Conservation (phyloP, 2,797 vertebrate species). For the Heliangelus exortis region DNA sequence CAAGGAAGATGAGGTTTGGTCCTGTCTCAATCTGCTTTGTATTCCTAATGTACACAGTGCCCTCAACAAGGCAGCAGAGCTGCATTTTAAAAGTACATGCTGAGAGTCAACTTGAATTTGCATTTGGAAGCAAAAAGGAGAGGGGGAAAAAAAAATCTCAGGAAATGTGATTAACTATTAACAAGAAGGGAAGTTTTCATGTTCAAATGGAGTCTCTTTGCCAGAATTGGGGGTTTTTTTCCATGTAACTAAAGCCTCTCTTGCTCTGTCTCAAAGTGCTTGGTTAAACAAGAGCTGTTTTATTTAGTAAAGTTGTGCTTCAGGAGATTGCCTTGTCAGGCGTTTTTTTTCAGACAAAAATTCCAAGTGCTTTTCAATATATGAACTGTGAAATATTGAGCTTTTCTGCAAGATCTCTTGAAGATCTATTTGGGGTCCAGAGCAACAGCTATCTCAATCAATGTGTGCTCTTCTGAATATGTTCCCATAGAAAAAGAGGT, state of each 20-base stretch:
- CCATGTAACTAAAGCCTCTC: neutral
- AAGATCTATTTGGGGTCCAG: constrained; percentile 24
- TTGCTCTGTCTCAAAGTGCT: neutral
- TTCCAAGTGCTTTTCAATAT: constrained; percentile 1
- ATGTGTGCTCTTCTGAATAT: neutral
- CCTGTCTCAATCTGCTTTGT: neutral
- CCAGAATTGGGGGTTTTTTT: neutral
- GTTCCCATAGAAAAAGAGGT: neutral
- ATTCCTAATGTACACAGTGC: neutral
- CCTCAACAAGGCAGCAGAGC: neutral
- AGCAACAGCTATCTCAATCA: neutral
- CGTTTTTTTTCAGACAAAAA: neutral
- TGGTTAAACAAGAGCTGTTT: neutral
- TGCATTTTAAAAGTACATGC: neutral
- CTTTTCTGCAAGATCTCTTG: constrained; percentile 57
- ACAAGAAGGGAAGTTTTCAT: neutral
- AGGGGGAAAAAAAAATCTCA: neutral
- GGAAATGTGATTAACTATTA: neutral
- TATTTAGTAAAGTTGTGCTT: neutral
- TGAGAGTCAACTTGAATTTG: neutral
- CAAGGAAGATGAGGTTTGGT: neutral
- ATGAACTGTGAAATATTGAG: constrained; percentile 40
- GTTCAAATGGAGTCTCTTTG: neutral
- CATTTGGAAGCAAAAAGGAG: neutral
- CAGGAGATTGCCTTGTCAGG: neutral